Base-by-base conservation (phyloP, 1,140 invertebrate species). In the Brachionus paranguensis region DNA sequence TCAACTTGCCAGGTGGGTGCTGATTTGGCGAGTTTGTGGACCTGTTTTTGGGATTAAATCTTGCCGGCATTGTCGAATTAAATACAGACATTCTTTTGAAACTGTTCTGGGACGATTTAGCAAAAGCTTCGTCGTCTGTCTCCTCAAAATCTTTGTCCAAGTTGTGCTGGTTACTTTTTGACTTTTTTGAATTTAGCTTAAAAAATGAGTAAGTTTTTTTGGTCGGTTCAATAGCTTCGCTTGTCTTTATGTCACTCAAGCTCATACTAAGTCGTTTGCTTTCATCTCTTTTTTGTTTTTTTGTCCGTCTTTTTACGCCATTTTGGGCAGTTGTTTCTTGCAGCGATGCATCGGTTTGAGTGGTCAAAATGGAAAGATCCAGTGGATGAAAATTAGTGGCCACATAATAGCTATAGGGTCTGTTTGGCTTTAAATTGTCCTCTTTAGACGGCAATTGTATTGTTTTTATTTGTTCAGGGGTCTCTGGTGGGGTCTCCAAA, bases 351-450 rank as follows among this genome's bases (percentile, higher is more conserved):
- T 76, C 72, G 27, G 72, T 76, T 50, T 47, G 20, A 27, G 43
- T 45, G 11, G 72, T 53, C 20, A 76, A 5, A 37, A 27, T 12
- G 5, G 72, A 76, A 20, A 81, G 53, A 17, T 81, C 78, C 10
- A 81, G 11, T 41, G 78, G 78, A 81, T 81, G 53, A 68, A 81
- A 81, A 41, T 81, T 60, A 8, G 78, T 81, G 24, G 78, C 78
- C 47, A 81, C 64, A 27, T 81, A 81, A 45, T 81, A 81, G 12
- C 78, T 81, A 27, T 81, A 81, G 0, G 78, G 78, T 29, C 78
- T 37, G 12, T 60, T 81, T 0, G 78, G 53, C 37, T 37, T 60
- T 6, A 29, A 1, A 20, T 27, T 33, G 8, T 55, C 50, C 1
- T 72, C 68, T 72, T 72, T n/a, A 5, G 10, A 5, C 10, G 41